Conservation (phyloP, 2,797 vertebrate genomes). For the Anas bernieri region DNA sequence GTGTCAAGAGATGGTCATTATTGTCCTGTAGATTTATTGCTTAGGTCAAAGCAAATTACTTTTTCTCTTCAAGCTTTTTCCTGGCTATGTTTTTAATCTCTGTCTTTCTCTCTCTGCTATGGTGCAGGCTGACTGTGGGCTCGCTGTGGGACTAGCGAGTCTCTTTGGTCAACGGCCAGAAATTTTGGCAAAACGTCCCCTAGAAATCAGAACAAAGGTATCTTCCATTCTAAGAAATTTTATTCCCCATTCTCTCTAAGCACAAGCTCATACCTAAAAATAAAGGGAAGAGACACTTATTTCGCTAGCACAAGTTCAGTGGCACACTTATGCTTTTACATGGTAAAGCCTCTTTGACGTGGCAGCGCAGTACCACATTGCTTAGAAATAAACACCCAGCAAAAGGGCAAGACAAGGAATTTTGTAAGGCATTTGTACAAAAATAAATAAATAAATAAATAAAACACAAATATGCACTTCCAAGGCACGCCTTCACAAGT, state of each 20-base stretch:
- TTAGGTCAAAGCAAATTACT: slow-evolving; percentile 77
- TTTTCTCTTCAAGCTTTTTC: slow-evolving; percentile 59
- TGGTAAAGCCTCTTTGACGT: slow-evolving; percentile 45
- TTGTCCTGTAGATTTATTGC: slow-evolving; percentile 76
- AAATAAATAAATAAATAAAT: not conserved
- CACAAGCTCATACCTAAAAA: not conserved
- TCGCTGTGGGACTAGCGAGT: not conserved
- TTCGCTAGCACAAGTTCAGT: not conserved
- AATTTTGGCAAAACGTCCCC: not conserved
- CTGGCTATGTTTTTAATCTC: slow-evolving; percentile 25
- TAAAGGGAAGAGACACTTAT: slow-evolving; percentile 13
- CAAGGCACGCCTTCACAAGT: not conserved
- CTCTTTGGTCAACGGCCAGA: not conserved
- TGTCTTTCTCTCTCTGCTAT: not conserved
- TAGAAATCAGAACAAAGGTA: not conserved
- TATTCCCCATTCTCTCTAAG: not conserved
- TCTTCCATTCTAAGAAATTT: not conserved
- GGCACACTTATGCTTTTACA: not conserved
- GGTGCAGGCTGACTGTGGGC: not conserved
- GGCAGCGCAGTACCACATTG: not conserved
- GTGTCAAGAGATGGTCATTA: slow-evolving; percentile 73
- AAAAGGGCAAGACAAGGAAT: not conserved
- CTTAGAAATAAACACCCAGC: not conserved
- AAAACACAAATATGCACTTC: not conserved
- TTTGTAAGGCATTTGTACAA: not conserved